Evolutionary conservation across 2,888 invertebrate genomes (phyloP).

Genomic region (Drosophila paracracens): DNA sequence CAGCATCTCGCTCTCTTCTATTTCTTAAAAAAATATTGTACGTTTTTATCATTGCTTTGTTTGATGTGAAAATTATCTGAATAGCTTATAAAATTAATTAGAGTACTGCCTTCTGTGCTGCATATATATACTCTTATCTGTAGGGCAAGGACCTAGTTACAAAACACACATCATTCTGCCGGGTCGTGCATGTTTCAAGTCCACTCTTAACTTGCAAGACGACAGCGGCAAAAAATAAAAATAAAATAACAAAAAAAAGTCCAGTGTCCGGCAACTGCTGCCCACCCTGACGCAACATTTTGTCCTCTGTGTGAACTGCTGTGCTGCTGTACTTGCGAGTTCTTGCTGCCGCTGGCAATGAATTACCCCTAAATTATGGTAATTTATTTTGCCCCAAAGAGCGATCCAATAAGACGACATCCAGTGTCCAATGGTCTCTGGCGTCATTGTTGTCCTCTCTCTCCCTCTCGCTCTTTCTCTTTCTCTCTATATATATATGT

Average conservation of each 20-base stretch:
- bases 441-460: constrained; percentile 46
- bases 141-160: constrained; percentile 41
- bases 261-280: constrained; percentile 16
- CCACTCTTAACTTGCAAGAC: constrained; percentile 75
- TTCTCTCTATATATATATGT: neutral
- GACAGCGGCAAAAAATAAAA: neutral
- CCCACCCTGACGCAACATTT: constrained; percentile 8
- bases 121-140: constrained; percentile 10
- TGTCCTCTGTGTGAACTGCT: constrained; percentile 50
- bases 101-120: neutral
- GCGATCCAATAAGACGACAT: constrained; percentile 70
- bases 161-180: constrained; percentile 62
- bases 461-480: neutral
- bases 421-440: constrained; percentile 50
- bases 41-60: neutral
- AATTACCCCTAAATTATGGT: constrained; percentile 81
- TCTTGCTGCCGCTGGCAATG: constrained; percentile 68
- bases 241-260: constrained; percentile 9
- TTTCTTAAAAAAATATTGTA: neutral
- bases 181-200: constrained; percentile 77
- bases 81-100: neutral
- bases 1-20: neutral
- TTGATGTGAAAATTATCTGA: neutral
- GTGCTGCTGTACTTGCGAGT: constrained; percentile 36
- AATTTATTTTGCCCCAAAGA: constrained; percentile 79